Evolutionary conservation across 2,113 vertebrate species (phyloP).

Genomic region (Siniperca knerii): DNA sequence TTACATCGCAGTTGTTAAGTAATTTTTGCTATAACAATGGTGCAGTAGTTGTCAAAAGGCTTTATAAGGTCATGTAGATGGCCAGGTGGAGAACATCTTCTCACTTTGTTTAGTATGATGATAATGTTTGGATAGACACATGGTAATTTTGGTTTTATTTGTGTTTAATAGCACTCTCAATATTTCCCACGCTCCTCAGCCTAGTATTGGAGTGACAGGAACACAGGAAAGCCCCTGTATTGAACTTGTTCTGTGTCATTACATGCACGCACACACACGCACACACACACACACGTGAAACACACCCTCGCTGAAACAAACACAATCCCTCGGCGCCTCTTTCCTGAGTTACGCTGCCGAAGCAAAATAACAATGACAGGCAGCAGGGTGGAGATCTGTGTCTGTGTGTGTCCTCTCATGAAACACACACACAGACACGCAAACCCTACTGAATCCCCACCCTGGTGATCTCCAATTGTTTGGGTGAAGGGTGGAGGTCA

Average conservation of each 20-base stretch:
- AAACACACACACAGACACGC: constrained; percentile 35
- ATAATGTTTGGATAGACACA: constrained; percentile 9
- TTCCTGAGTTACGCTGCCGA: constrained; percentile 79
- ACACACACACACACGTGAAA: constrained; percentile 51
- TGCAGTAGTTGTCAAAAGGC: neutral
- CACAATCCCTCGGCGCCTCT: constrained; percentile 80
- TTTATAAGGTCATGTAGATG: neutral
- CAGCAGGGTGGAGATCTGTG: constrained; percentile 71
- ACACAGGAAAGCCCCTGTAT: constrained; percentile 77
- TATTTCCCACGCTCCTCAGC: constrained; percentile 75
- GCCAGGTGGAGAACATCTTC: neutral
- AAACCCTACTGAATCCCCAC: constrained; percentile 39
- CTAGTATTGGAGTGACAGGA: constrained; percentile 65
- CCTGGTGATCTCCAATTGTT: constrained; percentile 52
- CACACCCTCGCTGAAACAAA: constrained; percentile 80
- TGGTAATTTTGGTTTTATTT: constrained; percentile 17
- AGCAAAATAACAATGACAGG: constrained; percentile 82
- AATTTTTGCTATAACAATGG: neutral
- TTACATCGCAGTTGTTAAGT: neutral
- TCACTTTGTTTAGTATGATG: neutral
- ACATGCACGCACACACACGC: constrained; percentile 26
- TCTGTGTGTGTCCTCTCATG: constrained; percentile 45
- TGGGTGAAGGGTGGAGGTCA: constrained; percentile 62
- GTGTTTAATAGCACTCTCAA: constrained; percentile 7
- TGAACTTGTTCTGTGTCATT: constrained; percentile 64